Conservation (phyloP, 2,113 vertebrate genomes). For the Nothocercus nigrocapillus region DNA sequence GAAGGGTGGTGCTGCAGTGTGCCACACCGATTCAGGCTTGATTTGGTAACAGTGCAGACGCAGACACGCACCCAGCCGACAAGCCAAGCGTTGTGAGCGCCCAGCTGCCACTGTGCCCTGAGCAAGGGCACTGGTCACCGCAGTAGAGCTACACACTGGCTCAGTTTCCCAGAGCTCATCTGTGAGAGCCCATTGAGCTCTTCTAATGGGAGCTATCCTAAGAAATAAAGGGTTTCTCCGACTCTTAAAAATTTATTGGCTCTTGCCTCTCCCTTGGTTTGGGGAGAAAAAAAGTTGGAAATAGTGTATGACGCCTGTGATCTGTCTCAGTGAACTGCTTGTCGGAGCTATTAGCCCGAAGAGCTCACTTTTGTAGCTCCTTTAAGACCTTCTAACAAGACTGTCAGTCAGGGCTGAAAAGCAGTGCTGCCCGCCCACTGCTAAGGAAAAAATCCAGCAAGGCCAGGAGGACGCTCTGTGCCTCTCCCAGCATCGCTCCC, state of each 20-base stretch:
- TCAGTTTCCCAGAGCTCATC: constrained; percentile 1
- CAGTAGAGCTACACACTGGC: background rate
- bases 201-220: background rate
- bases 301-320: background rate
- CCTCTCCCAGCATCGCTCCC: background rate
- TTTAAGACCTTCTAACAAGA: constrained; percentile 4
- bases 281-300: background rate
- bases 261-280: background rate
- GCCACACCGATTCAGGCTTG: background rate
- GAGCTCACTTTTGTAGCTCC: constrained; percentile 9
- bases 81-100: background rate
- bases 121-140: background rate
- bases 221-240: background rate
- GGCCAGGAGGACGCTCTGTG: constrained; percentile 15
- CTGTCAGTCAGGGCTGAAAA: constrained; percentile 48
- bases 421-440: background rate
- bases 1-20: background rate
- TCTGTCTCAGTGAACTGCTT: background rate
- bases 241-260: background rate
- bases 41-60: background rate
- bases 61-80: background rate
- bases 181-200: background rate
- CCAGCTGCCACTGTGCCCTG: background rate
- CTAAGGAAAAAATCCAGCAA: constrained; percentile 35
- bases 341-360: constrained; percentile 15